phyloP scores from a whole-genome alignment of 2,797 vertebrate species.

The Chaetophractus vellerosus region DNA sequence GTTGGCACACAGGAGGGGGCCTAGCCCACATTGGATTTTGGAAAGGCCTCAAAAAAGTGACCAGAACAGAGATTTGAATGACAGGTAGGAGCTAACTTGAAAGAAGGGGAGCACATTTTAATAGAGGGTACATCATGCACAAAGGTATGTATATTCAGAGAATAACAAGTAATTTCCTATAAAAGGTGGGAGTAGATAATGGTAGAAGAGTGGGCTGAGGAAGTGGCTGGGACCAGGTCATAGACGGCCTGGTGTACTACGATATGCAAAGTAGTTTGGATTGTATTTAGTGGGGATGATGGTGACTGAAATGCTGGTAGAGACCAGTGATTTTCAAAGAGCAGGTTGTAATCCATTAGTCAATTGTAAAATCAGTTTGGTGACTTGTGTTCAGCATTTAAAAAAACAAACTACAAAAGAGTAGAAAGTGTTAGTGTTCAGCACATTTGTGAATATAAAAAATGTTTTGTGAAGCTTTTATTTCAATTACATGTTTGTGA shows the following conservation, averaged over 20 bases:
- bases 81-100: conserved; percentile 2
- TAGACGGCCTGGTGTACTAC: conserved; percentile 4
- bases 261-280: conserved; percentile 25
- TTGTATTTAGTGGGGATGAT: conserved; percentile 44
- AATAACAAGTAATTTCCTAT: conserved; percentile 25
- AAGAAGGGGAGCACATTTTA: not conserved
- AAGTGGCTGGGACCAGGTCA: not conserved
- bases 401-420: conserved; percentile 13
- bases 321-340: conserved; percentile 7
- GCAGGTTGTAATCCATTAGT: conserved; percentile 34
- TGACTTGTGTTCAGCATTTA: conserved; percentile 20
- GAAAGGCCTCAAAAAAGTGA: conserved; percentile 10
- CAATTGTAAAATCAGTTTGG: conserved; percentile 28
- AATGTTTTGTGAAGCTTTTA: conserved; percentile 20
- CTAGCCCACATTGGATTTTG: not conserved
- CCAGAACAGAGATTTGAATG: conserved; percentile 15
- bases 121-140: not conserved
- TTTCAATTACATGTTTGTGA: conserved; percentile 37
- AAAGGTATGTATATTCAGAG: not conserved
- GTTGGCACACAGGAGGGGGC: not conserved
- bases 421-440: not conserved
- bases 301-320: not conserved
- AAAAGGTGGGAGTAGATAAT: not conserved
- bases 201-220: not conserved
- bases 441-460: conserved; percentile 42